Evolutionary conservation across 1,140 invertebrate species (phyloP).

Genomic region (Drosophila saltans): DNA sequence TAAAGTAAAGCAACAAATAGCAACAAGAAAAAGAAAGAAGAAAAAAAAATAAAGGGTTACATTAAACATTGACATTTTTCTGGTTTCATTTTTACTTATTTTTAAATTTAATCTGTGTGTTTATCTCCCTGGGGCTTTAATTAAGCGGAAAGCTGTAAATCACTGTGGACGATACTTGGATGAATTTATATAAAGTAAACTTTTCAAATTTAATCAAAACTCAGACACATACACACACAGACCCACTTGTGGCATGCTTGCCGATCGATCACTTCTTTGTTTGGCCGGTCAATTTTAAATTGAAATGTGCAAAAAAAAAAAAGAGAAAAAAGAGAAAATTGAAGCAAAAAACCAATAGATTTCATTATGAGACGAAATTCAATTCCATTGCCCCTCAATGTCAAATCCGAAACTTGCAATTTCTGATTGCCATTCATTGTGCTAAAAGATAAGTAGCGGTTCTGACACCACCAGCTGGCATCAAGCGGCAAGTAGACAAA

Average conservation of each 20-base stretch:
- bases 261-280: not conserved
- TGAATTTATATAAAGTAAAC: too few species aligned
- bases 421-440: conserved; percentile 52
- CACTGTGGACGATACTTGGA: too few species aligned
- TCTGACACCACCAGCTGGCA: conserved; percentile 24
- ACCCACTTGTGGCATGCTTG: not conserved
- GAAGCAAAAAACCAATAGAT: conserved; percentile 28
- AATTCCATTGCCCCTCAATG: conserved; percentile 35
- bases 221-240: too few species aligned
- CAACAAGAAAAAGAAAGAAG: conserved; percentile 4
- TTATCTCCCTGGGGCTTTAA: conserved; percentile 11
- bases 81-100: not conserved
- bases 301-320: too few species aligned
- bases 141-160: conserved; percentile 2
- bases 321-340: not conserved
- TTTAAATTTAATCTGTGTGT: not conserved
- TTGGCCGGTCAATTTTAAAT: not conserved
- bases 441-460: not conserved
- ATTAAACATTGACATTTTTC: not conserved
- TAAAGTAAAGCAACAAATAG: conserved; percentile 3
- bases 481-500: conserved; percentile 19
- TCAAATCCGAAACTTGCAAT: conserved; percentile 34
- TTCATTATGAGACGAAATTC: conserved; percentile 22
- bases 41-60: conserved; percentile 9
- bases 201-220: not conserved